phyloP scores from a whole-genome alignment of 2,113 vertebrate genomes.

The Alces alces region DNA sequence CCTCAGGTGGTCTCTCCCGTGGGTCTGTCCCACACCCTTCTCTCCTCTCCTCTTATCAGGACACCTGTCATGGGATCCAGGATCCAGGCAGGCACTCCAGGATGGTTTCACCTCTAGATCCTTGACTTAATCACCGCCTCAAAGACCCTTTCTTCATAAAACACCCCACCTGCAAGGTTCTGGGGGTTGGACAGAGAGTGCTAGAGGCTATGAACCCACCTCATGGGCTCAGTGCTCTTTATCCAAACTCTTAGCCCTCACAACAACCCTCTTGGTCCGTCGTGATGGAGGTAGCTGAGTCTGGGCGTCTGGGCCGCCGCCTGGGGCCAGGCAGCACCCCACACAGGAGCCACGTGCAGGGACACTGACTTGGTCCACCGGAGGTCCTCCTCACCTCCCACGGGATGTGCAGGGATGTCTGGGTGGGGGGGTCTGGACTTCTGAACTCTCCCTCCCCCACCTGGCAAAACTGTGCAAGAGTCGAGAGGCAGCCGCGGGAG shows the following conservation, averaged over 20 bases:
- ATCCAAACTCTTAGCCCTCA: neutral
- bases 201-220: neutral
- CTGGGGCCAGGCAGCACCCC: neutral
- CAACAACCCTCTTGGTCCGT: neutral
- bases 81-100: neutral
- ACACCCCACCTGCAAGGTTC: neutral
- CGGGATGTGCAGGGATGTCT: neutral
- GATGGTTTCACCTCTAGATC: neutral
- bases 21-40: neutral
- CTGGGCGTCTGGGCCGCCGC: accelerated
- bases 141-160: neutral
- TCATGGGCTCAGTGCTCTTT: neutral
- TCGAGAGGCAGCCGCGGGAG: accelerated
- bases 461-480: accelerated
- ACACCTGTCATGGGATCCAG: neutral
- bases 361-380: neutral
- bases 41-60: neutral
- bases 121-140: neutral
- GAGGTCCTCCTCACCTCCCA: neutral
- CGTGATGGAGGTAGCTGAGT: neutral
- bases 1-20: accelerated
- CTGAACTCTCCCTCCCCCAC: neutral
- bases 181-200: neutral
- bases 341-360: accelerated
- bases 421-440: neutral